phyloP scores from a whole-genome alignment of 2,113 vertebrate genomes.

The Nanorana parkeri region DNA sequence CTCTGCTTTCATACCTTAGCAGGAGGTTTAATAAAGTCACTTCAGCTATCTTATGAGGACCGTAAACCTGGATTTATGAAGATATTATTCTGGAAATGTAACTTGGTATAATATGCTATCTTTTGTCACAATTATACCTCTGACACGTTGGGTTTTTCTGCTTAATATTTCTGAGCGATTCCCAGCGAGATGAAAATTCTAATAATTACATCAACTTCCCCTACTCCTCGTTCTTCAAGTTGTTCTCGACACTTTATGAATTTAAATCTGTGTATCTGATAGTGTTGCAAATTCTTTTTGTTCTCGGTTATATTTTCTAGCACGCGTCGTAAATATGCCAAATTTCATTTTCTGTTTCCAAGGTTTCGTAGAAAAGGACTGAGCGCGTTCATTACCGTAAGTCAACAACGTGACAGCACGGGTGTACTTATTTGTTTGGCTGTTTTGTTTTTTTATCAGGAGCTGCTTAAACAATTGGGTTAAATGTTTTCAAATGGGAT shows the following conservation, averaged over 20 bases:
- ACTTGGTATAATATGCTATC: conserved; percentile 18
- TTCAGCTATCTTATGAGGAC: conserved; percentile 3
- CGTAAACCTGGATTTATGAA: conserved; percentile 16
- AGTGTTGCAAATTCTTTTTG: not conserved
- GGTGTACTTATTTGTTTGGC: not conserved
- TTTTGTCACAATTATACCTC: conserved; percentile 29
- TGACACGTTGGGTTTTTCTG: conserved; percentile 18
- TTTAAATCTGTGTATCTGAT: conserved; percentile 7
- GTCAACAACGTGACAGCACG: not conserved
- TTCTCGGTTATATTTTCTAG: conserved; percentile 12
- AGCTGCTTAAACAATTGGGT: not conserved
- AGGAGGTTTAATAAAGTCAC: conserved; percentile 30
- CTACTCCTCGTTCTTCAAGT: not conserved
- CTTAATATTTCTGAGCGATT: conserved; percentile 2
- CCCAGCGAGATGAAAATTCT: not conserved
- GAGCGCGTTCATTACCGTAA: not conserved
- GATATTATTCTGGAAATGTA: conserved; percentile 20
- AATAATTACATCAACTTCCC: conserved; percentile 1
- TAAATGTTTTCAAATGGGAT: not conserved
- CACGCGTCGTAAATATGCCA: conserved; percentile 4
- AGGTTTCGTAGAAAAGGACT: conserved; percentile 10
- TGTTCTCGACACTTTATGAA: conserved; percentile 22
- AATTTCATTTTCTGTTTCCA: conserved; percentile 2
- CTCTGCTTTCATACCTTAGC: not conserved
- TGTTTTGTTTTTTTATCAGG: not conserved